phyloP scores from a whole-genome alignment of 2,113 vertebrate species.

The Poecile atricapillus region DNA sequence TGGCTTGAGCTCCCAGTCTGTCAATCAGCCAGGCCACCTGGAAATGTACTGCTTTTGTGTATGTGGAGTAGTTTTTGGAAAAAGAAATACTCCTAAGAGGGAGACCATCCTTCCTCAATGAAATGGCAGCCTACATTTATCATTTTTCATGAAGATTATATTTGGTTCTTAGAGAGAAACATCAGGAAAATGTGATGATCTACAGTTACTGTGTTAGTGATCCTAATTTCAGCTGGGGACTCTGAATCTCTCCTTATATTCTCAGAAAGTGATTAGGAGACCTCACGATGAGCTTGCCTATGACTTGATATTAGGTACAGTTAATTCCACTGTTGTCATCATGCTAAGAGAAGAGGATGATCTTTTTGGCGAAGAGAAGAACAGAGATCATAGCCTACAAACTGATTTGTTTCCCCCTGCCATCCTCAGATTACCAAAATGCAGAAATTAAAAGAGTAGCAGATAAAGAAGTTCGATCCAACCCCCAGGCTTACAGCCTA shows the following conservation, averaged over 20 bases:
- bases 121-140: neutral
- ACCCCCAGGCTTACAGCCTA: neutral
- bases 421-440: neutral
- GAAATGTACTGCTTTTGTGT: neutral
- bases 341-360: neutral
- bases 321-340: neutral
- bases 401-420: neutral
- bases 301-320: neutral
- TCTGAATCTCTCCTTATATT: neutral
- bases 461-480: slow-evolving; percentile 10
- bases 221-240: neutral
- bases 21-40: neutral
- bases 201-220: neutral
- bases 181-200: neutral
- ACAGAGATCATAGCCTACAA: neutral
- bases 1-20: neutral
- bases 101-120: neutral
- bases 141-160: neutral
- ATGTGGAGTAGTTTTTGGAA: neutral
- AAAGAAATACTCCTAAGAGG: neutral
- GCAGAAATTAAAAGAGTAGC: neutral
- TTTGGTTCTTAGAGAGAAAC: neutral
- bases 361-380: neutral
- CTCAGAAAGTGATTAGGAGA: neutral
- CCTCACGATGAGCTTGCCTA: neutral